Conservation (phyloP, 2,113 vertebrate species). For the Chlamydotis undulata region DNA sequence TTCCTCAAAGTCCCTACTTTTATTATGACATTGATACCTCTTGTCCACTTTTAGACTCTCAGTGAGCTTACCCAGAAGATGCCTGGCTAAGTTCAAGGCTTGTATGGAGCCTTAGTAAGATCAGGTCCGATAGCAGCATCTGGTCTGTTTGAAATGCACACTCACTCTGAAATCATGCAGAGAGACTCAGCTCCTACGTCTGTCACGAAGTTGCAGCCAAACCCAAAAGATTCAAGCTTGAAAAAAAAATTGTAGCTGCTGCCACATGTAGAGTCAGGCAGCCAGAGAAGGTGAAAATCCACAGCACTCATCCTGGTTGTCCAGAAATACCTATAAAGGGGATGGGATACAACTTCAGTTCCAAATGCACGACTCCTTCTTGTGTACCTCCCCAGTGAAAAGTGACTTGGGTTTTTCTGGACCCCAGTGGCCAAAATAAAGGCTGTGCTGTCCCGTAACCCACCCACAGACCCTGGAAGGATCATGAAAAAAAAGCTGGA, state of each 20-base stretch:
- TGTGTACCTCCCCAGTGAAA: neutral
- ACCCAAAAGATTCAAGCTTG: neutral
- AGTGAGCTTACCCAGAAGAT: neutral
- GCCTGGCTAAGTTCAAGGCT: neutral
- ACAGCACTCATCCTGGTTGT: neutral
- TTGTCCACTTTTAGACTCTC: neutral
- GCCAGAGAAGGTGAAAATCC: neutral
- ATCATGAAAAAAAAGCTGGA: neutral
- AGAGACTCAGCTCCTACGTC: neutral
- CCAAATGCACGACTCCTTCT: neutral
- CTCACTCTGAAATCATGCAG: neutral
- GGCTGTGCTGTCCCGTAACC: neutral
- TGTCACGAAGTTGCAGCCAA: neutral
- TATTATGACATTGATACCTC: neutral
- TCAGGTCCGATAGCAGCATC: neutral
- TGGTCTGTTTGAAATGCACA: neutral
- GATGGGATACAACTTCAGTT: neutral
- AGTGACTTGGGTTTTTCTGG: neutral
- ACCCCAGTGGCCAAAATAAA: neutral
- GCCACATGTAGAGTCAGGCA: neutral
- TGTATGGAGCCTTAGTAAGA: neutral
- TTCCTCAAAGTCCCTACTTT: neutral
- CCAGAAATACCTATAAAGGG: neutral
- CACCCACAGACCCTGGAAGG: neutral
- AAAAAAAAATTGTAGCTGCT: neutral